Conservation (phyloP, 2,113 vertebrate genomes). For the Atherinomorus stipes region DNA sequence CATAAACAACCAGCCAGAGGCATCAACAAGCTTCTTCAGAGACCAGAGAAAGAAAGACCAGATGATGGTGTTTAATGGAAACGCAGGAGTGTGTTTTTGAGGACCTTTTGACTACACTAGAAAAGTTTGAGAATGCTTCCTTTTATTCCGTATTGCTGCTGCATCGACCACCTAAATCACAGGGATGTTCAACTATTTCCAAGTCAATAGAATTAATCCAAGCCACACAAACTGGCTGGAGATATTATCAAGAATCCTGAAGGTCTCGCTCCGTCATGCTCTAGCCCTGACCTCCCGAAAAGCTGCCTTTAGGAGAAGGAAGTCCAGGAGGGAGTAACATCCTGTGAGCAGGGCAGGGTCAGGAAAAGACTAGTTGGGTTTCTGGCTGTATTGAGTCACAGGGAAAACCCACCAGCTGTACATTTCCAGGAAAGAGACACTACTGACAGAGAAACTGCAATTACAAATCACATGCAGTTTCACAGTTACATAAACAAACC, state of each 20-base stretch:
- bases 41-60: too few species aligned
- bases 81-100: too few species aligned
- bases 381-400: slow-evolving; percentile 57
- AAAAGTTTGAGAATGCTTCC: too few species aligned
- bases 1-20: too few species aligned
- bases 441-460: neutral
- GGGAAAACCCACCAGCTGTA: slow-evolving; percentile 34
- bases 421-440: slow-evolving; percentile 48
- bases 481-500: too few species aligned
- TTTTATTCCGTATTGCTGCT: too few species aligned
- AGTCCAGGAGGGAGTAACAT: slow-evolving; percentile 55
- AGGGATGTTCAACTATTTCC: neutral
- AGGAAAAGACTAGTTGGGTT: slow-evolving; percentile 46
- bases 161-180: neutral
- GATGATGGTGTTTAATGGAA: too few species aligned
- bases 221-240: neutral
- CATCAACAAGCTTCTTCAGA: too few species aligned
- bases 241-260: neutral
- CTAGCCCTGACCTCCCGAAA: neutral
- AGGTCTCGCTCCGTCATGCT: neutral
- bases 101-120: too few species aligned
- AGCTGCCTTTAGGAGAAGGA: slow-evolving; percentile 45
- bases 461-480: too few species aligned
- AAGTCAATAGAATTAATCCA: neutral
- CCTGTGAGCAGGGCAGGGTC: slow-evolving; percentile 58